Percentiles rank a stretch among this genome's conserved stretches.
Conservation (phyloP, 2,113 vertebrate species). For the Manacus vitellinus region DNA sequence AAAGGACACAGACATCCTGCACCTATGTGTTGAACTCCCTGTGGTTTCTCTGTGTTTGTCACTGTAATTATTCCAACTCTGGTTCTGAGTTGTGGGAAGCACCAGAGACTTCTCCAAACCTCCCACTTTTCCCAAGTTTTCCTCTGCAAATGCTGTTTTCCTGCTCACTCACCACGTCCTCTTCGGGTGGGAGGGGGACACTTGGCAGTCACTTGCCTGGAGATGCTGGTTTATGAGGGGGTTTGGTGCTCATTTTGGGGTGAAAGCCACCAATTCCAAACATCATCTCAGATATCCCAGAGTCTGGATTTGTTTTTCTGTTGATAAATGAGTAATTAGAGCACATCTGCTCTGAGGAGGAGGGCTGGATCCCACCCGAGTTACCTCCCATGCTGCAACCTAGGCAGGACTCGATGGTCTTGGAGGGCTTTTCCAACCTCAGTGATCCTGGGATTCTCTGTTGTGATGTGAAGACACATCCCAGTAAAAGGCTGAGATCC, state of each 20-base stretch:
- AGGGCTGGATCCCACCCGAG: background rate
- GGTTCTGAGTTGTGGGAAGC: background rate
- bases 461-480: background rate
- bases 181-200: background rate
- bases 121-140: background rate
- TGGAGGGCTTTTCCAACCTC: background rate
- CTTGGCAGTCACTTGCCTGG: background rate
- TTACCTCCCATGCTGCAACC: background rate
- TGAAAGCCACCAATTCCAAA: background rate
- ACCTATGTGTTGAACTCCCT: background rate
- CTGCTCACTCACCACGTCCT: background rate
- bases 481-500: background rate
- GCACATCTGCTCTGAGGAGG: background rate
- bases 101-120: background rate
- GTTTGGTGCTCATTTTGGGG: background rate
- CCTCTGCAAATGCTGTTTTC: background rate
- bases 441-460: background rate
- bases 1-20: background rate
- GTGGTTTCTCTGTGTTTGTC: background rate
- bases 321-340: background rate
- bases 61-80: background rate
- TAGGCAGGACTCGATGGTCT: fast-evolving
- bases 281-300: background rate
- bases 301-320: background rate
- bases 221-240: background rate